Percentiles rank a stretch among this genome's conserved stretches.
These are phyloP conservation scores for Loris lydekkerianus DNA, from an alignment of 2,797 vertebrate species.

Conservation along the genomic window DNA sequence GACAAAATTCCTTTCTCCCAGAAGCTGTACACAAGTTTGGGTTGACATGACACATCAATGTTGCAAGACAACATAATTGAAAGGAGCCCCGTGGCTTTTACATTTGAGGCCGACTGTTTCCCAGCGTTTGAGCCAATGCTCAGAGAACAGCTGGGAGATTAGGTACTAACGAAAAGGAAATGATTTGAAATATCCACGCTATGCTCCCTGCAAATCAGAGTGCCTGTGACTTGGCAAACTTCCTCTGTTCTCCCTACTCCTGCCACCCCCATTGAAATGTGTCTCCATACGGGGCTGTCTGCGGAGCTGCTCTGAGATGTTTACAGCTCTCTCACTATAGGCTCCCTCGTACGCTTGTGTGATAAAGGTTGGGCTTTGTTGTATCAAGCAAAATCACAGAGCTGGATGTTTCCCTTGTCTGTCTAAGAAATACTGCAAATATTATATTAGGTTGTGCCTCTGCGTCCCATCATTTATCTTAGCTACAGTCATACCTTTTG, in stretches of 20 bases:
- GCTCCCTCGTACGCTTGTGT: neutral
- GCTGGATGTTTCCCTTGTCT: slow-evolving; percentile 51
- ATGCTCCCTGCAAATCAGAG: slow-evolving; percentile 71
- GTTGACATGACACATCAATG: slow-evolving; percentile 35
- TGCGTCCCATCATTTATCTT: slow-evolving; percentile 28
- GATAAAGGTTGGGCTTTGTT: slow-evolving; percentile 78
- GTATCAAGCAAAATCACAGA: slow-evolving; percentile 64
- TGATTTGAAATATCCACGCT: slow-evolving; percentile 64
- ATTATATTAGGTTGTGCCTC: slow-evolving; percentile 43
- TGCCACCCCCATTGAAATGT: slow-evolving; percentile 33
- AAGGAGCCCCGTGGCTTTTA: slow-evolving; percentile 64
- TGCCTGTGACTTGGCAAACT: slow-evolving; percentile 59
- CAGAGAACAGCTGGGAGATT: slow-evolving; percentile 63
- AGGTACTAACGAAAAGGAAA: slow-evolving; percentile 72
- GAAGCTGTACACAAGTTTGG: slow-evolving; percentile 32
- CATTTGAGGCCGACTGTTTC: slow-evolving; percentile 65
- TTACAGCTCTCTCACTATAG: slow-evolving; percentile 64
- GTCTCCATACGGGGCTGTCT: slow-evolving; percentile 50
- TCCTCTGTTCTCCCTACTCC: slow-evolving; percentile 40
- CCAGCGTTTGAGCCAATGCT: neutral
- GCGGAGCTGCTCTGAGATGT: slow-evolving; percentile 39
- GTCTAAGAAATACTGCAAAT: slow-evolving; percentile 70
- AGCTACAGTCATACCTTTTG: neutral
- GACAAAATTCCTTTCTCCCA: slow-evolving; percentile 33
- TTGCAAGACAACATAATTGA: neutral